Conservation (phyloP, 2,113 vertebrate species). For the Calidris pygmaea region DNA sequence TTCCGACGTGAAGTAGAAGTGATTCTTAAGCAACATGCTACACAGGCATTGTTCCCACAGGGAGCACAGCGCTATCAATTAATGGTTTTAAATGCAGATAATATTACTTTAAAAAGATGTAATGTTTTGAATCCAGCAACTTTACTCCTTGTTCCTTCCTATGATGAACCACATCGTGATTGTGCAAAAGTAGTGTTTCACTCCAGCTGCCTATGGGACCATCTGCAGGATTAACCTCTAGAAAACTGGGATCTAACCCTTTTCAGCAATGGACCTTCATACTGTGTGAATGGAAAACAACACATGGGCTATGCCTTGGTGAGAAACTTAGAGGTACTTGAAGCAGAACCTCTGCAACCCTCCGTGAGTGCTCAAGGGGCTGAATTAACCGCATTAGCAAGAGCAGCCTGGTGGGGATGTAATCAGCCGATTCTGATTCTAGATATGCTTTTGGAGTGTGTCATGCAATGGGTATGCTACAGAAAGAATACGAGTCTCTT, state of each 20-base stretch:
- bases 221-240: background rate
- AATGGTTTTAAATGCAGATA: background rate
- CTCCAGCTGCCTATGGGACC: background rate
- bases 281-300: background rate
- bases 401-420: background rate
- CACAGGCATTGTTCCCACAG: background rate
- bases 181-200: background rate
- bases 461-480: background rate
- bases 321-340: background rate
- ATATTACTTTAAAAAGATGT: background rate
- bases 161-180: fast-evolving
- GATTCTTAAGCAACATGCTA: background rate
- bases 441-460: background rate
- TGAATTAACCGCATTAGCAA: background rate
- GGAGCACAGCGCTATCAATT: fast-evolving
- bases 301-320: background rate
- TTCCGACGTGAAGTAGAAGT: fast-evolving
- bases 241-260: background rate
- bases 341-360: background rate
- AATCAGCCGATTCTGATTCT: background rate
- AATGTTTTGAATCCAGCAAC: background rate
- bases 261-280: background rate
- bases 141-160: background rate
- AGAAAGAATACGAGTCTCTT: background rate
- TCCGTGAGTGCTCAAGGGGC: background rate